Base-by-base conservation (phyloP, 2,888 invertebrate species). In the Pollenia griseotomentosa region DNA sequence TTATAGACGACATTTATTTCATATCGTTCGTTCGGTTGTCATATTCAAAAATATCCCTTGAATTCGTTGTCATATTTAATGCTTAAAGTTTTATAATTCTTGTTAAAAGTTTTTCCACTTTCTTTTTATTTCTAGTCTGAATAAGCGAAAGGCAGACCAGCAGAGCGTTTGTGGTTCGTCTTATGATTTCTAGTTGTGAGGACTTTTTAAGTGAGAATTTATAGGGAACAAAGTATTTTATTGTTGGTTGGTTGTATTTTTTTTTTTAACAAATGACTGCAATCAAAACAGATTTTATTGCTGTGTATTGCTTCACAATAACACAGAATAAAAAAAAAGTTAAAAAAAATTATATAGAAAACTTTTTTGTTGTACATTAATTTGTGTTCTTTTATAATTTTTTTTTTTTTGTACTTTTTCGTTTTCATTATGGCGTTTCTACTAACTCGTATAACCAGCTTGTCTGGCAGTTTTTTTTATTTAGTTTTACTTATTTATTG, bases 241-340 rank as follows among this genome's bases (percentile, higher is more conserved):
- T 87, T 81, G 70, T 84, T 78, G 33, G 74, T 82, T 23, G 23
- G 23, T 23, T 23, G 23, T 23, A n/a, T n/a, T n/a, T 23, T 23
- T 23, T 81, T 78, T 83, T 81, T 82, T 82, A 82, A 87, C 87
- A 87, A 87, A 87, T 84, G 87, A 82, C 78, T 84, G 84, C 87
- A 87, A 87, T 87, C 84, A 87, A 84, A 87, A 77, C 61, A 74
- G 74, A 63, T 84, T 87, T 87, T 87, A 87, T 87, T 87, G 70
- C 73, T 83, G 77, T 83, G 77, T 73, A 70, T 73, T 74, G 53
- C 78, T 78, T 55, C n/a, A 51, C 85, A 77, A 77, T 40, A 75
- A 46, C 82, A 70, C 61, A 70, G 33, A 33, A 59, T 11, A 57
- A 59, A 51, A 59, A 16, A 23, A 63, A 55, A 63, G 53, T 57